Base-by-base conservation (phyloP, 2,888 invertebrate genomes). In the Maniola hyperantus region DNA sequence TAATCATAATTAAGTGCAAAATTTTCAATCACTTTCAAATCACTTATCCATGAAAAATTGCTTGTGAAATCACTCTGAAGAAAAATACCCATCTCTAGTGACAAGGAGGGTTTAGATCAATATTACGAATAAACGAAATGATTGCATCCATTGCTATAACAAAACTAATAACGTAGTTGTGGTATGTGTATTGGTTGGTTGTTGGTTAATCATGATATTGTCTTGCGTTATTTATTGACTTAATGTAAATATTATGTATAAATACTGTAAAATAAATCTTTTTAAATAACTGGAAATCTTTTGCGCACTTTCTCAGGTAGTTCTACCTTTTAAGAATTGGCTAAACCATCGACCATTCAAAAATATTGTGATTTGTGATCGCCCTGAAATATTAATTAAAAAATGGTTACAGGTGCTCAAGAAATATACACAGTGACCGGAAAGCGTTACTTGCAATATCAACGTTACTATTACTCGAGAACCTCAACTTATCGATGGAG, bases 401-500 rank as follows among this genome's bases (percentile, higher is more conserved):
- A 51, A 26, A 18, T 48, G 39, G 13, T 68, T 66, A 26, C 57
- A 66, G 66, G 20, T 39, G 76, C 72, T 36, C 60, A 72, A 64
- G 51, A 76, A 36, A 74, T 80, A 66, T 79, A 78, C 2, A 84
- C 83, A 34, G 65, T 80, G 0, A 73, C 75, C 2, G 73, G 82
- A 65, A 81, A 77, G 68, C 68, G 80, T 18, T 72, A 83, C 26
- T 55, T 85, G 13, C 72, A 74, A 48, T 84, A 83, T 71, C 80
- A 81, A 71, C 80, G 80, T 0, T 79, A 85, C 51, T 84, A 81
- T 61, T 85, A 84, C 71, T 70, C 79, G 2, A 80, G 77, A 66
- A 71, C 77, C 5, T 79, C 83, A 2, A 80, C 39, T 6, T 15
- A 60, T 34, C 15, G 46, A 13, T 66, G 66, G 66, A 54, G 81